phyloP scores from a whole-genome alignment of 2,888 invertebrate genomes.

The Andrena chrysosceles region DNA sequence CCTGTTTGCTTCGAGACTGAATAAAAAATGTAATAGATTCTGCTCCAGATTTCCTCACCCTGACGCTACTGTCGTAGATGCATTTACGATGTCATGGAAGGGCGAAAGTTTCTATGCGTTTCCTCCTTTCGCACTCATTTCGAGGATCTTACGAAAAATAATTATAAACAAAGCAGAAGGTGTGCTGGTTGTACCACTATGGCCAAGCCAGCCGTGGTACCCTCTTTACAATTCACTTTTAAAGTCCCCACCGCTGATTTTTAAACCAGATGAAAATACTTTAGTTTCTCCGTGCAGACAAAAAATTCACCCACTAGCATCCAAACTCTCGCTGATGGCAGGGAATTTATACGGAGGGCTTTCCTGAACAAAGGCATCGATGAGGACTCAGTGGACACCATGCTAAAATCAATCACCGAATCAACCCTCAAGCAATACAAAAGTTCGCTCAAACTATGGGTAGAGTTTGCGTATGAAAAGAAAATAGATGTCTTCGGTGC shows the following conservation, averaged over 20 bases:
- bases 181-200: neutral
- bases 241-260: neutral
- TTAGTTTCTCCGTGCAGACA: neutral
- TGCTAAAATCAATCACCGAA: too few relatives aligned
- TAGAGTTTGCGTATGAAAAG: neutral
- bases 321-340: neutral
- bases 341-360: neutral
- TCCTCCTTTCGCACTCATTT: neutral
- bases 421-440: neutral
- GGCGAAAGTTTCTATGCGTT: neutral
- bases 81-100: neutral
- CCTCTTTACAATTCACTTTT: too few relatives aligned
- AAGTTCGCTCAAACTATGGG: neutral
- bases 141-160: neutral
- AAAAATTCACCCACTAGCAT: neutral
- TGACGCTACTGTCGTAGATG: neutral
- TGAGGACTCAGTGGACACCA: neutral
- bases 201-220: neutral
- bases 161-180: neutral
- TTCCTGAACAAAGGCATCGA: neutral
- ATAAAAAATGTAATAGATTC: neutral
- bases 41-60: neutral
- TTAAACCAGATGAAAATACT: neutral
- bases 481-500: neutral
- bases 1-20: neutral